Conservation (phyloP, 1,140 invertebrate genomes). For the Bilobella aurantiaca region DNA sequence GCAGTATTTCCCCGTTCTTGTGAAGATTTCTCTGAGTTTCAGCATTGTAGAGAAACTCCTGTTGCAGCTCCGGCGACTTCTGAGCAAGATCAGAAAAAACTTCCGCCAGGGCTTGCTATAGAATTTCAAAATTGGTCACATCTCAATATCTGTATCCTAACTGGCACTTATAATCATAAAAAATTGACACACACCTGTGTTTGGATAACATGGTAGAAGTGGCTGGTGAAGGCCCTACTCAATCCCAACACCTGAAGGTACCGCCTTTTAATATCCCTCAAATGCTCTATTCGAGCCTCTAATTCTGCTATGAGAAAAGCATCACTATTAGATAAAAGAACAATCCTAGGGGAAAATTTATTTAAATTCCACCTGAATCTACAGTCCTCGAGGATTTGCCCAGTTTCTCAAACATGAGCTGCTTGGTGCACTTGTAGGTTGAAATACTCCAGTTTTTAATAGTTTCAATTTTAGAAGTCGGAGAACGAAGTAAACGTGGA, state of each 20-base stretch:
- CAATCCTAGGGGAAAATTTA: no score
- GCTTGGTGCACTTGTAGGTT: slow-evolving; percentile 92
- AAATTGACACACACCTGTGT: slow-evolving; percentile 62
- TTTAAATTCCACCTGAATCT: slow-evolving; percentile 56
- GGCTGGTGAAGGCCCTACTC: slow-evolving; percentile 68
- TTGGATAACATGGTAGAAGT: slow-evolving; percentile 79
- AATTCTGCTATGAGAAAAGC: slow-evolving; percentile 54
- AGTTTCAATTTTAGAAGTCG: slow-evolving; percentile 69
- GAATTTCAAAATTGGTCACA: slow-evolving; percentile 10
- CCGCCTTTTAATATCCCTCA: slow-evolving; percentile 87
- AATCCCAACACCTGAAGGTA: slow-evolving; percentile 79
- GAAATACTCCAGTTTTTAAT: slow-evolving; percentile 93
- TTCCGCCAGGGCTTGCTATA: slow-evolving; percentile 66
- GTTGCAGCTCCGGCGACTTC: slow-evolving; percentile 86
- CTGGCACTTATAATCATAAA: no score
- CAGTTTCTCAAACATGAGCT: slow-evolving; percentile 86
- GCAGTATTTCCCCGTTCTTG: slow-evolving; percentile 83
- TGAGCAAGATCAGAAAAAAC: slow-evolving; percentile 90
- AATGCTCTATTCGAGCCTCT: slow-evolving; percentile 79
- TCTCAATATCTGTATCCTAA: no score
- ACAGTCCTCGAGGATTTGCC: slow-evolving; percentile 85
- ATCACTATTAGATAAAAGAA: no score
- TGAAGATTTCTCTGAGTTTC: slow-evolving; percentile 86
- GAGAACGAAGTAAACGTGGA: slow-evolving; percentile 50
- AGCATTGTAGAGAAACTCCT: slow-evolving; percentile 89